Evolutionary conservation across 2,888 invertebrate genomes (phyloP).

Genomic region (Drosophila paucipuncta): DNA sequence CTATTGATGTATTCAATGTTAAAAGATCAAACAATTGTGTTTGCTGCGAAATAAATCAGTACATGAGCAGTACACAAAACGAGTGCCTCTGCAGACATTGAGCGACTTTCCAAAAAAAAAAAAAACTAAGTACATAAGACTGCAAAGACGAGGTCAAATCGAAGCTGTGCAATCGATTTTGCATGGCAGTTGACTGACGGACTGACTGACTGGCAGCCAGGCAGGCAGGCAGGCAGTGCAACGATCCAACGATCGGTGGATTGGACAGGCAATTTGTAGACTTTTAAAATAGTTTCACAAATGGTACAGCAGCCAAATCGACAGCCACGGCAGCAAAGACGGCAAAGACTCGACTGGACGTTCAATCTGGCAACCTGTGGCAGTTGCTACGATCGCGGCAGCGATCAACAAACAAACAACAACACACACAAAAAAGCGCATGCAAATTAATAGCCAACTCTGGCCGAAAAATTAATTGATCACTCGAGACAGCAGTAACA

Average conservation of each 20-base stretch:
- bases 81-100: constrained; percentile 20
- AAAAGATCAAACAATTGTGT: constrained; percentile 55
- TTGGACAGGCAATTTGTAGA: constrained; percentile 80
- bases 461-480: constrained; percentile 76
- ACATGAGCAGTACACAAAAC: constrained; percentile 32
- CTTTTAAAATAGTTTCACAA: constrained; percentile 75
- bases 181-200: constrained; percentile 65
- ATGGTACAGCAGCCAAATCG: constrained; percentile 45
- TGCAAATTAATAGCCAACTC: constrained; percentile 77
- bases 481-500: constrained; percentile 66
- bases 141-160: constrained; percentile 68
- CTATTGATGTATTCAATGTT: constrained; percentile 19
- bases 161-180: constrained; percentile 69
- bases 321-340: constrained; percentile 3
- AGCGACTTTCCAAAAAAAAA: constrained; percentile 64
- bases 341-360: constrained; percentile 26
- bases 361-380: constrained; percentile 62
- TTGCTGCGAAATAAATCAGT: constrained; percentile 47
- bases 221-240: constrained; percentile 15
- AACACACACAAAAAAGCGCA: constrained; percentile 58
- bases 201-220: constrained; percentile 51
- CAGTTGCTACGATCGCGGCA: constrained; percentile 28
- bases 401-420: constrained; percentile 49
- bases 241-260: constrained; percentile 44
- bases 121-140: constrained; percentile 1